Base-by-base conservation (phyloP, 2,113 vertebrate species). In the Polypterus senegalus region DNA sequence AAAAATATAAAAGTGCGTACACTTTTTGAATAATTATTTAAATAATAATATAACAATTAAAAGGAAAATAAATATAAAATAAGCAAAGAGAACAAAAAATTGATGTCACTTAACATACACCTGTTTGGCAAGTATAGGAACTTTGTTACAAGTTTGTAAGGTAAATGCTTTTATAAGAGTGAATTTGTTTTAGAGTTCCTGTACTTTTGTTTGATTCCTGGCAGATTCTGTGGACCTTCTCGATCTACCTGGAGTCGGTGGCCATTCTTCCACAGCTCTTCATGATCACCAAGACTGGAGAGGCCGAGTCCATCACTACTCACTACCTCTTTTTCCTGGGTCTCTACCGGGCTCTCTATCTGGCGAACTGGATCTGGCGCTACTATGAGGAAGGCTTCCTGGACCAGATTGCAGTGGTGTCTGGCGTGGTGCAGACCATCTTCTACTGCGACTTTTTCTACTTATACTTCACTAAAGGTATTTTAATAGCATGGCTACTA, bases 401-500 rank as follows among this genome's bases (percentile, higher is more conserved):
- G 0, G 96, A 98, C 76, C 92, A 97, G 73, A 98, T 98, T 0
- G 92, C 94, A 0, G 90, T 99, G 2, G 93, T 99, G 68, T 92
- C 96, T 0, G 96, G 94, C 3, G 92, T 96, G 0, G 94, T 98
- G 47, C 96, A 99, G 78, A 99, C 96, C 69, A 97, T 99, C 69
- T 97, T 99, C 84, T 99, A 94, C 80, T 97, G 93, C 3, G 94
- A 98, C 60, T 99, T 99, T 85, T 98, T 99, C 86, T 98, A 99
- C 73, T 87, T 98, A 70, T 99, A 99, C 0, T 53, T 94, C 71
- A 98, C 94, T 51, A 92, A 85, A 79, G 94, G 96, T 98, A 77
- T 59, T 58, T 75, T 61, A 58, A 7, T 2, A 3, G 3, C 4
- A 45, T 3, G 4, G 5, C 1, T 3, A 46, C 1, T 27, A 58